A percentile compares a stretch with the other conserved stretches of the same genome.
Conservation (phyloP, 1,140 invertebrate genomes). For the Eueides isabella region DNA sequence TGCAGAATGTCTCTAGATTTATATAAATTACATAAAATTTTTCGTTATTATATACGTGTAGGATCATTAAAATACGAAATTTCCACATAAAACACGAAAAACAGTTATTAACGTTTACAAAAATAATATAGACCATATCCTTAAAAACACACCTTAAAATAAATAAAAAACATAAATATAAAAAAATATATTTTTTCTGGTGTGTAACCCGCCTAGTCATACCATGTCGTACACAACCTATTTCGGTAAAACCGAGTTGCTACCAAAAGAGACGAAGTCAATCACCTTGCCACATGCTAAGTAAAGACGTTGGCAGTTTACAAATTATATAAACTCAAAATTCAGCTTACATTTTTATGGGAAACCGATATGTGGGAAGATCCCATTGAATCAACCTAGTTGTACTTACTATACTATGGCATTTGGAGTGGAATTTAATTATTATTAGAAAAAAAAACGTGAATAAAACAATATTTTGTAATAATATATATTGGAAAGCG, state of each 20-base stretch:
- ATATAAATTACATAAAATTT: too few relatives aligned
- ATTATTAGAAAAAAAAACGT: neutral
- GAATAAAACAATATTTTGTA: too few relatives aligned
- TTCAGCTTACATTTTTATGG: slow-evolving; percentile 3
- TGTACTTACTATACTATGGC: neutral
- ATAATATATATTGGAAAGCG: too few relatives aligned
- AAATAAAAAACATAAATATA: too few relatives aligned
- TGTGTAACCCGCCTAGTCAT: neutral
- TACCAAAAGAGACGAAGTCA: slow-evolving; percentile 42
- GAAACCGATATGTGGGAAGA: neutral
- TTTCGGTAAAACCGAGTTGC: slow-evolving; percentile 35
- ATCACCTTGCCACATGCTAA: slow-evolving; percentile 35
- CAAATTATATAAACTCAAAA: slow-evolving; percentile 3
- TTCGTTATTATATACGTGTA: too few relatives aligned
- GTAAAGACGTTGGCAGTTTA: slow-evolving; percentile 23
- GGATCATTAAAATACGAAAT: too few relatives aligned
- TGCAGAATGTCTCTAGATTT: too few relatives aligned
- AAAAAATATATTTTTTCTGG: neutral
- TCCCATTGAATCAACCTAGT: neutral
- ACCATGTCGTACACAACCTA: slow-evolving; percentile 28
- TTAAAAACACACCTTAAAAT: too few relatives aligned
- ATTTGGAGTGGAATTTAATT: too few relatives aligned
- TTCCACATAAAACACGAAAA: too few relatives aligned
- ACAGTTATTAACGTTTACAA: too few relatives aligned
- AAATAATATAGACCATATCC: too few relatives aligned